Percentiles rank a stretch among this genome's conserved stretches.
Conservation (phyloP, 2,797 vertebrate species). For the Phataginus tetradactyla region DNA sequence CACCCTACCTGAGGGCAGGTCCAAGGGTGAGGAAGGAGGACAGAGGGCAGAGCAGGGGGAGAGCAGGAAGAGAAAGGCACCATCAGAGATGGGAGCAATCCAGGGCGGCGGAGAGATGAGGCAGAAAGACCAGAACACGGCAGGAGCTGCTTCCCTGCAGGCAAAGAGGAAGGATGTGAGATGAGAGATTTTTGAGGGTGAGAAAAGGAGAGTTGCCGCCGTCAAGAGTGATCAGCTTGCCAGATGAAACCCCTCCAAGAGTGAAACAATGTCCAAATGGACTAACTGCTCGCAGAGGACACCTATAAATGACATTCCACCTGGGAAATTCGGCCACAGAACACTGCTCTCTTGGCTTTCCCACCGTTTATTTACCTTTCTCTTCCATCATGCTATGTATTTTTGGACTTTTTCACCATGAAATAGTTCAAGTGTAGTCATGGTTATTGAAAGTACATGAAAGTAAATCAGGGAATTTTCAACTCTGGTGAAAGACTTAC, state of each 20-base stretch:
- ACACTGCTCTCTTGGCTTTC: not conserved
- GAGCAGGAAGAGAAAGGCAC: not conserved
- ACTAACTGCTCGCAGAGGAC: rapidly evolving
- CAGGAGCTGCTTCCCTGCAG: not conserved
- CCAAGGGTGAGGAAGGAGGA: not conserved
- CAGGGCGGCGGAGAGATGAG: not conserved
- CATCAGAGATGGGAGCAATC: not conserved
- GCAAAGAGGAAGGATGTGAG: not conserved
- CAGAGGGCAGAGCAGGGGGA: not conserved
- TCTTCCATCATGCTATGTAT: not conserved
- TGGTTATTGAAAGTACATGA: slow-evolving; percentile 44
- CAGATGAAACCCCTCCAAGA: not conserved
- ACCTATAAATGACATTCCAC: not conserved
- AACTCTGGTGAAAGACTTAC: slow-evolving; percentile 52
- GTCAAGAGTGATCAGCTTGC: not conserved
- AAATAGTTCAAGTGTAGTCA: slow-evolving; percentile 50
- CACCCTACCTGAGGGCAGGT: not conserved
- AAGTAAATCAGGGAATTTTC: slow-evolving; percentile 62
- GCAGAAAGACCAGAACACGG: not conserved
- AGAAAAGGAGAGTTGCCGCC: not conserved
- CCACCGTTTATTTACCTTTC: slow-evolving; percentile 33
- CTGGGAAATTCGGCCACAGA: too few species aligned
- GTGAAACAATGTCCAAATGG: rapidly evolving
- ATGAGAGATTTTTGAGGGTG: not conserved
- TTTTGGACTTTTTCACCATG: slow-evolving; percentile 43